phyloP scores from a whole-genome alignment of 1,140 invertebrate genomes.

The Drosophila santomea region DNA sequence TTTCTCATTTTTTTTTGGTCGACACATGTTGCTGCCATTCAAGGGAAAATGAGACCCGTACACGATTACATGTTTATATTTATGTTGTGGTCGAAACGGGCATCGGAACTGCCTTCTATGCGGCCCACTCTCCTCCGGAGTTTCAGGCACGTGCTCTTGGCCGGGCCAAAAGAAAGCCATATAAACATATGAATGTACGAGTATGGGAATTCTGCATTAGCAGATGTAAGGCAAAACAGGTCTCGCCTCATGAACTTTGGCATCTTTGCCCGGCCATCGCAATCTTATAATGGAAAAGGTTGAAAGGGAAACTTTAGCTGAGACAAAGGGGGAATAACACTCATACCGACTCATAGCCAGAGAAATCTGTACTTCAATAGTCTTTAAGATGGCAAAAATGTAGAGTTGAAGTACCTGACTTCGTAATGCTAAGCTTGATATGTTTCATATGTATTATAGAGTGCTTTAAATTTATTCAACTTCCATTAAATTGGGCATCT shows the following conservation, averaged over 20 bases:
- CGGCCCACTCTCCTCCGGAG: constrained; percentile 2
- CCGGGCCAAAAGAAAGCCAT: constrained; percentile 21
- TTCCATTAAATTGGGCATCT: neutral
- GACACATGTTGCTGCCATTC: constrained; percentile 67
- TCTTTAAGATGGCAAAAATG: neutral
- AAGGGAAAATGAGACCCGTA: constrained; percentile 53
- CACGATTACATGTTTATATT: constrained; percentile 60
- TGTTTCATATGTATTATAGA: no score
- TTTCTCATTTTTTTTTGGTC: constrained; percentile 9
- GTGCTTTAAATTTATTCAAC: no score
- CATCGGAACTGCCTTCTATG: constrained; percentile 11
- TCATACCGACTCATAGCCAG: constrained; percentile 9
- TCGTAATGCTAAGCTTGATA: no score
- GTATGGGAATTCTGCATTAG: constrained; percentile 20
- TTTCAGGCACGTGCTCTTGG: constrained; percentile 46
- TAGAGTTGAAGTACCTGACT: no score
- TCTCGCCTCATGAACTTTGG: constrained; percentile 33
- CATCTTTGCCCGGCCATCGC: neutral
- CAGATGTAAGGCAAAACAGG: constrained; percentile 25
- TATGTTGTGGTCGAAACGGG: constrained; percentile 23
- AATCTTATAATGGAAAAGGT: constrained; percentile 36
- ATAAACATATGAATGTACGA: constrained; percentile 37
- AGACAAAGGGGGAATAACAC: neutral
- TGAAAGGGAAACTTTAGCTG: constrained; percentile 19
- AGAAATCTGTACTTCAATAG: constrained; percentile 2